These are phyloP conservation scores for Poecilia picta DNA, from an alignment of 2,797 vertebrate species.

Conservation along the genomic window DNA sequence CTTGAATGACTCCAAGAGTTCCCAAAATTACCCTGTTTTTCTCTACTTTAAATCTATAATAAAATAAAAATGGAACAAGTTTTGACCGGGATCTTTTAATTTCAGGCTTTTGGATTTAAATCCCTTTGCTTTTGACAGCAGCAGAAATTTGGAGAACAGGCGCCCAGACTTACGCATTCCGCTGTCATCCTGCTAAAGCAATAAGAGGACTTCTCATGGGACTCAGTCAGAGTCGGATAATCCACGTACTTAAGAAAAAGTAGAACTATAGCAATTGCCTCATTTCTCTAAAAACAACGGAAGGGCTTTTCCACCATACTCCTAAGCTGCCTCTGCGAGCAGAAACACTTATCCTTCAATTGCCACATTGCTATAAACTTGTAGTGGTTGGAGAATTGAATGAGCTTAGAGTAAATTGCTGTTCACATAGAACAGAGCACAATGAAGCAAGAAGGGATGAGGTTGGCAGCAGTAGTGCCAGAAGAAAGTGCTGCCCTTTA, in stretches of 20 bases:
- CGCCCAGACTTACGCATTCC: neutral
- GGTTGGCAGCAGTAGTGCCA: slow-evolving; percentile 8
- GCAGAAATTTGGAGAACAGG: neutral
- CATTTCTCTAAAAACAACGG: slow-evolving; percentile 46
- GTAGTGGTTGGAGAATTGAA: slow-evolving; percentile 62
- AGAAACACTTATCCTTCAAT: slow-evolving; percentile 37
- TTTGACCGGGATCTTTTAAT: neutral
- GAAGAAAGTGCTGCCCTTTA: neutral
- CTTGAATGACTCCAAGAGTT: neutral
- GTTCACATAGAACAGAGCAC: slow-evolving; percentile 51
- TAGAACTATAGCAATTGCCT: slow-evolving; percentile 32
- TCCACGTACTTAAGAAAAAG: slow-evolving; percentile 38
- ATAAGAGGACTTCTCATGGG: slow-evolving; percentile 18
- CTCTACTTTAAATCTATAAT: neutral
- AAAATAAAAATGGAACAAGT: neutral
- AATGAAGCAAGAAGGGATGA: slow-evolving; percentile 23
- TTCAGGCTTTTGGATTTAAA: neutral
- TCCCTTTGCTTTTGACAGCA: neutral
- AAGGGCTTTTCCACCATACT: slow-evolving; percentile 28
- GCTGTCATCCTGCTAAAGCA: slow-evolving; percentile 18
- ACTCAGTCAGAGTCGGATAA: slow-evolving; percentile 30
- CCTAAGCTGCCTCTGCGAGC: slow-evolving; percentile 27
- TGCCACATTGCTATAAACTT: slow-evolving; percentile 32
- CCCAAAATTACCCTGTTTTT: neutral
- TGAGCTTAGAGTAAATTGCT: slow-evolving; percentile 65